Conservation (phyloP, 2,888 invertebrate species). For the Eurytoma adleriae region DNA sequence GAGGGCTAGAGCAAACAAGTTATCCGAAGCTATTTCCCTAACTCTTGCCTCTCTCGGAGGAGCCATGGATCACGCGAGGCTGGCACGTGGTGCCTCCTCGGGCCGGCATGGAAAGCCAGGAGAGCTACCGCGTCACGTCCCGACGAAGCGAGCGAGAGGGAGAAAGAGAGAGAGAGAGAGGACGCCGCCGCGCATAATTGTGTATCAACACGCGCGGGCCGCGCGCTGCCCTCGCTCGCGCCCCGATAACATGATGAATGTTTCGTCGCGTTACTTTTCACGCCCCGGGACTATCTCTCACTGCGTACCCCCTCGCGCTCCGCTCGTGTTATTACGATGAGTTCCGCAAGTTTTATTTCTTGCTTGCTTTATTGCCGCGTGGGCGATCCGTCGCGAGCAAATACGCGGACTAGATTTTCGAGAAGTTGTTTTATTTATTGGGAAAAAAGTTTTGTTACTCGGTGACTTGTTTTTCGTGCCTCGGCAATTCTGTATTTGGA, state of each 20-base stretch:
- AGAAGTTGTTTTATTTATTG: too few species aligned
- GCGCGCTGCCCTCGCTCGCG: constrained; percentile 68
- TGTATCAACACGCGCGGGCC: constrained; percentile 75
- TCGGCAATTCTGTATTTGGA: too few species aligned
- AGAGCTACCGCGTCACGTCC: constrained; percentile 47
- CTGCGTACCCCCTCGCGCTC: too few species aligned
- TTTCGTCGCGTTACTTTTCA: constrained; percentile 57
- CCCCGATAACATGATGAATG: constrained; percentile 75
- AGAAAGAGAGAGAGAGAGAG: constrained; percentile 57
- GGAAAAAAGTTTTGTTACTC: too few species aligned
- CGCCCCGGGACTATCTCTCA: neutral
- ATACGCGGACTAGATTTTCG: too few species aligned
- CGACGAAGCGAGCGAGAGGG: constrained; percentile 40
- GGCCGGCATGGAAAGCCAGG: constrained; percentile 56
- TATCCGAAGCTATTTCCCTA: constrained; percentile 75
- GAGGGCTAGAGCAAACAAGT: constrained; percentile 71
- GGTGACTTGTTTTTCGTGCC: too few species aligned
- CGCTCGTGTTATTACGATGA: too few species aligned
- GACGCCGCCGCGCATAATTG: constrained; percentile 74
- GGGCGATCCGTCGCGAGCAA: neutral
- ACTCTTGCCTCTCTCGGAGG: constrained; percentile 73
- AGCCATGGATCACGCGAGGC: constrained; percentile 73
- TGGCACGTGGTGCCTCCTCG: constrained; percentile 66
- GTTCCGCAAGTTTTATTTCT: too few species aligned
- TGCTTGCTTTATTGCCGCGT: constrained; percentile 13